A percentile compares a stretch with the other conserved stretches of the same genome.
phyloP scores from a whole-genome alignment of 2,113 vertebrate species.

The Crocuta crocuta region DNA sequence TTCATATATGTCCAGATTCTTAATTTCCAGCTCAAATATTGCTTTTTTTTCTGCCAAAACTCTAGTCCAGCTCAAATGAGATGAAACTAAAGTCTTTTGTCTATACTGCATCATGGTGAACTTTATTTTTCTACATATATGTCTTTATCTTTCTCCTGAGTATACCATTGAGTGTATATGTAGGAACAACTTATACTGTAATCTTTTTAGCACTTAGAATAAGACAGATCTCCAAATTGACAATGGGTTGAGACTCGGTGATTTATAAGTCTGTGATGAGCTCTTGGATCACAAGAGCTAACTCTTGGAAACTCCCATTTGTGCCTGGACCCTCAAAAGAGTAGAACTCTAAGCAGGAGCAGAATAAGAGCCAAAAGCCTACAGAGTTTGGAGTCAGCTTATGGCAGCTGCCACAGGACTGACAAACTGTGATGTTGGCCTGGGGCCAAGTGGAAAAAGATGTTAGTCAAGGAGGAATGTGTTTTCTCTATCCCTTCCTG shows the following conservation, averaged over 20 bases:
- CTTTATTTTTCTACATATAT: not conserved
- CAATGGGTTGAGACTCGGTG: not conserved
- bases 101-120: not conserved
- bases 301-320: not conserved
- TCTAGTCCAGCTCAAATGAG: not conserved
- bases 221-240: not conserved
- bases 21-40: not conserved
- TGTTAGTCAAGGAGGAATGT: not conserved
- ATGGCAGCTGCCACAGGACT: not conserved
- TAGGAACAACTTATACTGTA: not conserved
- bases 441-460: not conserved
- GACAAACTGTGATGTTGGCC: not conserved
- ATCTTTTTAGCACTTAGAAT: not conserved
- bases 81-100: not conserved
- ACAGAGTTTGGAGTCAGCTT: not conserved
- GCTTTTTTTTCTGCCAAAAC: not conserved
- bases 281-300: not conserved
- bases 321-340: not conserved
- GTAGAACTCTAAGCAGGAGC: not conserved
- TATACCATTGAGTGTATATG: not conserved
- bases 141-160: not conserved
- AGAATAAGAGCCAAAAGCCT: not conserved
- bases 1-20: not conserved
- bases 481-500: not conserved
- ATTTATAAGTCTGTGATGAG: not conserved